Evolutionary conservation across 2,888 invertebrate genomes (phyloP).

Genomic region (Agrotis puta): DNA sequence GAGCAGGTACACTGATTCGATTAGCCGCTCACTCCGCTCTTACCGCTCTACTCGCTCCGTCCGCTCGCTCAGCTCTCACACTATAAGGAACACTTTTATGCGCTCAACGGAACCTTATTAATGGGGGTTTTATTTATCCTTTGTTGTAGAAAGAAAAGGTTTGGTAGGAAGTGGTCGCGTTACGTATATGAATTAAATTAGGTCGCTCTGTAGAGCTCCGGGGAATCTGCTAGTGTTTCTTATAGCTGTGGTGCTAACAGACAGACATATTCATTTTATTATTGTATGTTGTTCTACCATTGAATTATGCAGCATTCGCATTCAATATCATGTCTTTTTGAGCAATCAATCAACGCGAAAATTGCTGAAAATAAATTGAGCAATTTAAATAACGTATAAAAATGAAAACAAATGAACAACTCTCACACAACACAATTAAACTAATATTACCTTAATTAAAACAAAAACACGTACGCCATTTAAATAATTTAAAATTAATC

Average conservation of each 20-base stretch:
- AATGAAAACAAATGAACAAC: not conserved
- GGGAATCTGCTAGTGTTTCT: not conserved
- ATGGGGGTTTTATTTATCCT: constrained; percentile 60
- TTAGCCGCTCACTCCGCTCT: constrained; percentile 53
- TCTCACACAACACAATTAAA: constrained; percentile 28
- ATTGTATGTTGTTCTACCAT: not conserved
- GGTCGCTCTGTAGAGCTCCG: constrained; percentile 18
- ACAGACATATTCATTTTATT: not conserved
- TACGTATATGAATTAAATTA: constrained; percentile 40
- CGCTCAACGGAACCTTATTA: constrained; percentile 58
- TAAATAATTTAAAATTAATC: constrained; percentile 27
- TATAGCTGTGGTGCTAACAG: not conserved
- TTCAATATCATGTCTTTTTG: not conserved
- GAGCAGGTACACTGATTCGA: constrained; percentile 61
- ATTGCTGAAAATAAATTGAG: not conserved
- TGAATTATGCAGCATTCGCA: not conserved
- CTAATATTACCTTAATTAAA: constrained; percentile 43
- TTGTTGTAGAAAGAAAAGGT: constrained; percentile 55
- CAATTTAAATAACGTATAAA: not conserved
- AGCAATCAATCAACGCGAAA: constrained; percentile 5
- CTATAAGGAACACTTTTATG: constrained; percentile 47
- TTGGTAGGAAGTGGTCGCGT: constrained; percentile 29
- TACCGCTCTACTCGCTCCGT: constrained; percentile 27
- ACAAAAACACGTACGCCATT: constrained; percentile 36
- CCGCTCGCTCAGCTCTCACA: constrained; percentile 21